phyloP scores from a whole-genome alignment of 2,888 invertebrate species.

The Hydropsyche betteni region DNA sequence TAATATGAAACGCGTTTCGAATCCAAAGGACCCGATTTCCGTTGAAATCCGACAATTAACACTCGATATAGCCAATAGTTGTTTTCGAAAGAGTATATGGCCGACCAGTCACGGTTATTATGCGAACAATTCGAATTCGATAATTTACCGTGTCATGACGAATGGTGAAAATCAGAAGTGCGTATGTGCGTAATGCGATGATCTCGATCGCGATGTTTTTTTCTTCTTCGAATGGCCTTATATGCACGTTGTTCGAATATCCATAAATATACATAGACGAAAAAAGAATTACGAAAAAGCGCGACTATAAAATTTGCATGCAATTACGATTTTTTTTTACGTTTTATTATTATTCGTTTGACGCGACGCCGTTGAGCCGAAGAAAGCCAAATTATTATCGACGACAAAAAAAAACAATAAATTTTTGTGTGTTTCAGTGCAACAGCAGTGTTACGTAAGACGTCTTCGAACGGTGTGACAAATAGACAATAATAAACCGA shows the following conservation, averaged over 20 bases:
- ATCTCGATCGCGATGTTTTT: neutral
- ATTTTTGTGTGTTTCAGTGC: conserved; percentile 28
- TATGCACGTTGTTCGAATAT: neutral
- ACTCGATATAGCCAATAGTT: too few species aligned
- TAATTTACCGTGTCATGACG: too few species aligned
- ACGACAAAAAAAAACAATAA: conserved; percentile 6
- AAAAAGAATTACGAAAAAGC: conserved; percentile 26
- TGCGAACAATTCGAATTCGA: too few species aligned
- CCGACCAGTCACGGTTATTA: too few species aligned
- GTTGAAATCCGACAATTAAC: too few species aligned
- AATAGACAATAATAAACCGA: conserved; percentile 30
- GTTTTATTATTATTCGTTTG: neutral
- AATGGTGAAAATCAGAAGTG: too few species aligned
- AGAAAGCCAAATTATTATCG: conserved; percentile 17
- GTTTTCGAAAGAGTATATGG: too few species aligned
- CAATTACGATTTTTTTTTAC: conserved; percentile 10
- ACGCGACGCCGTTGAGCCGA: neutral
- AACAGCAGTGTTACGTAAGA: conserved; percentile 27
- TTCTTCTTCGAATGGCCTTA: neutral
- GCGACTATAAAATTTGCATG: conserved; percentile 28
- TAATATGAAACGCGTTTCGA: too few species aligned
- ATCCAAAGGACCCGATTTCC: too few species aligned
- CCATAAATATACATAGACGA: neutral
- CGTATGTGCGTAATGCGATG: conserved; percentile 8
- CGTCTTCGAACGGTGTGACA: conserved; percentile 30